Percentiles rank a stretch among this genome's conserved stretches.
phyloP scores from a whole-genome alignment of 2,888 invertebrate species.

The Microctonus aethiopoides region DNA sequence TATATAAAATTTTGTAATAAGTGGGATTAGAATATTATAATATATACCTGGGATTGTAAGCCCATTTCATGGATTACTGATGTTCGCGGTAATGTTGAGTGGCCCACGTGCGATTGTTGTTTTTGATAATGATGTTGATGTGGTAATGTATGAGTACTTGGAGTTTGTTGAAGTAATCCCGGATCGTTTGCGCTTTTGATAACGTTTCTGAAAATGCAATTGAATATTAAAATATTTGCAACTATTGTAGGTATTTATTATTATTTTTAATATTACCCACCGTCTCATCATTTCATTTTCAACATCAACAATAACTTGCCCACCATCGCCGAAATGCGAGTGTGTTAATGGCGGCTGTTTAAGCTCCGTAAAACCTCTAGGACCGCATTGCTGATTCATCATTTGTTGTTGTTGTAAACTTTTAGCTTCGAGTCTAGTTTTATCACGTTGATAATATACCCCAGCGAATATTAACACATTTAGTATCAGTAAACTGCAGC shows the following conservation, averaged over 20 bases:
- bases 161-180: slow-evolving; percentile 54
- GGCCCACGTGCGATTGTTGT: slow-evolving; percentile 60
- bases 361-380: slow-evolving; percentile 69
- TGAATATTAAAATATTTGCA: not conserved
- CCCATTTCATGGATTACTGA: slow-evolving; percentile 71
- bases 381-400: slow-evolving; percentile 77
- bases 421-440: slow-evolving; percentile 83
- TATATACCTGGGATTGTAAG: slow-evolving; percentile 63
- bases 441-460: slow-evolving; percentile 92
- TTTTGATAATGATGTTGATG: slow-evolving; percentile 66
- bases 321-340: slow-evolving; percentile 83
- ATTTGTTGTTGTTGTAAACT: slow-evolving; percentile 81
- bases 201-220: slow-evolving; percentile 63
- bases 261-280: slow-evolving; percentile 43
- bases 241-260: not conserved
- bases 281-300: slow-evolving; percentile 75
- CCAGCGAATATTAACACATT: slow-evolving; percentile 95
- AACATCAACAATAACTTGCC: slow-evolving; percentile 85
- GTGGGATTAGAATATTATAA: not conserved
- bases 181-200: slow-evolving; percentile 73
- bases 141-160: slow-evolving; percentile 63
- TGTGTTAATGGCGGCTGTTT: slow-evolving; percentile 74
- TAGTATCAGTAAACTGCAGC: slow-evolving; percentile 89
- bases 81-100: slow-evolving; percentile 68
- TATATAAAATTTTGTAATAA: not conserved